Evolutionary conservation across 2,888 invertebrate species (phyloP).

Genomic region (Caenorhabditis auriculariae): DNA sequence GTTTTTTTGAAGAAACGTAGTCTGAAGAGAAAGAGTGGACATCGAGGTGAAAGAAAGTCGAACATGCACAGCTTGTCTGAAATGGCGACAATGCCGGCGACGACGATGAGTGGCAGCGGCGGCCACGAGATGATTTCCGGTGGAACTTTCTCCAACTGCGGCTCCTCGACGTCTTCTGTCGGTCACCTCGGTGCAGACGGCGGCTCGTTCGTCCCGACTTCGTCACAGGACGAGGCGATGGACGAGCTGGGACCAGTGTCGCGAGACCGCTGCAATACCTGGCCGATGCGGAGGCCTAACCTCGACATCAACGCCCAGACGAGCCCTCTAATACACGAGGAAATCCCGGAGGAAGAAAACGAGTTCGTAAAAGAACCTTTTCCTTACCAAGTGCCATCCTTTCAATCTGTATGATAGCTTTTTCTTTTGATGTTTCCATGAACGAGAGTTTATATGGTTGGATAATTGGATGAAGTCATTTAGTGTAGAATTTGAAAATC

Average conservation of each 20-base stretch:
- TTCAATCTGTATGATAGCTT: too few species aligned
- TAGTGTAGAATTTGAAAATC: too few species aligned
- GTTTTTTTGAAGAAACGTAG: neutral
- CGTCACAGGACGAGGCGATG: constrained; percentile 10
- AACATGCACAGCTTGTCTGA: too few species aligned
- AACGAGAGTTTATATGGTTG: too few species aligned
- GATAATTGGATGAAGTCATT: too few species aligned
- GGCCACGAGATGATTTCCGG: too few species aligned
- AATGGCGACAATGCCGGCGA: too few species aligned
- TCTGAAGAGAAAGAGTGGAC: neutral
- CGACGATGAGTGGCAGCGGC: too few species aligned
- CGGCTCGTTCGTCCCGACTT: constrained; percentile 8
- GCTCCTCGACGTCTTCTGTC: constrained; percentile 17
- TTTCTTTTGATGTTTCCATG: too few species aligned
- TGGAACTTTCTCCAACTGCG: neutral
- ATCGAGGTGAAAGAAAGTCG: too few species aligned
- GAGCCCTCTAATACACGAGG: constrained; percentile 53
- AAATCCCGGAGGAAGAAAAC: constrained; percentile 57
- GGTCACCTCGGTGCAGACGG: constrained; percentile 13
- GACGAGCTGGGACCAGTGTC: constrained; percentile 50
- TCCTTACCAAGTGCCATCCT: neutral
- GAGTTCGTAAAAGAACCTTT: constrained; percentile 19
- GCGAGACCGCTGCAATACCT: constrained; percentile 83
- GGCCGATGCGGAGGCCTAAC: constrained; percentile 76
- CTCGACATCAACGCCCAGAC: constrained; percentile 34